Evolutionary conservation across 2,113 vertebrate genomes (phyloP).

Genomic region (Calidris pygmaea): DNA sequence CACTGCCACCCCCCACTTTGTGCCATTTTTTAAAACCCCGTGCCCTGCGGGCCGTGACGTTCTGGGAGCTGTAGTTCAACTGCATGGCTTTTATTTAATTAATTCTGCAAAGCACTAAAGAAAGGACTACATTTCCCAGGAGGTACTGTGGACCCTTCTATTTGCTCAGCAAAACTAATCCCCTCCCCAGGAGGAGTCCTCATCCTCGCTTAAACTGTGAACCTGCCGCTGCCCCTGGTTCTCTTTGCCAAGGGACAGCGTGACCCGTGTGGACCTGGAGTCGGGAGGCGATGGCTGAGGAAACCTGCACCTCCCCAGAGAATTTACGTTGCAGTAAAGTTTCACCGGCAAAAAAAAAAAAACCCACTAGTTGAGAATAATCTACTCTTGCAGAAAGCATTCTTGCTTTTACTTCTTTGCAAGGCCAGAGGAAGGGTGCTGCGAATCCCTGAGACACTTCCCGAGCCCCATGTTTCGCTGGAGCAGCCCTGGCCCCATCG

Average conservation of each 20-base stretch:
- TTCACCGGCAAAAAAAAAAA: not conserved
- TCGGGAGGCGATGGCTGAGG: not conserved
- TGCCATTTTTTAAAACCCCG: not conserved
- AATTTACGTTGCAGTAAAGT: not conserved
- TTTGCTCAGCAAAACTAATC: conserved; percentile 61
- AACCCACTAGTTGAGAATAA: not conserved
- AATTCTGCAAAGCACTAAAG: conserved; percentile 84
- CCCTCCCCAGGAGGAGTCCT: conserved; percentile 27
- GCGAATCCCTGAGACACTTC: not conserved
- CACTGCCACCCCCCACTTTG: not conserved
- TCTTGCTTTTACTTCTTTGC: not conserved
- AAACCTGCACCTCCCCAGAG: not conserved
- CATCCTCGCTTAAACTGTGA: conserved; percentile 46
- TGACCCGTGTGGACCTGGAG: not conserved
- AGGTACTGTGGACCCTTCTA: conserved; percentile 58
- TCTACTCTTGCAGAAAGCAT: not conserved
- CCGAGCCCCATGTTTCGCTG: not conserved
- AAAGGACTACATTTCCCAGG: conserved; percentile 74
- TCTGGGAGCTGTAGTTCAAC: conserved; percentile 84
- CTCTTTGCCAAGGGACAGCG: not conserved
- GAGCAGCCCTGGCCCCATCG: not conserved
- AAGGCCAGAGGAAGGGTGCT: not conserved
- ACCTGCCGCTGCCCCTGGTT: not conserved
- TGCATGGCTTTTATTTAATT: conserved; percentile 90
- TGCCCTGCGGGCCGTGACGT: conserved; percentile 72